Evolutionary conservation across 2,113 vertebrate genomes (phyloP), one percentile per base, ranked within the genome.

Genomic region (Petromus typicus): DNA sequence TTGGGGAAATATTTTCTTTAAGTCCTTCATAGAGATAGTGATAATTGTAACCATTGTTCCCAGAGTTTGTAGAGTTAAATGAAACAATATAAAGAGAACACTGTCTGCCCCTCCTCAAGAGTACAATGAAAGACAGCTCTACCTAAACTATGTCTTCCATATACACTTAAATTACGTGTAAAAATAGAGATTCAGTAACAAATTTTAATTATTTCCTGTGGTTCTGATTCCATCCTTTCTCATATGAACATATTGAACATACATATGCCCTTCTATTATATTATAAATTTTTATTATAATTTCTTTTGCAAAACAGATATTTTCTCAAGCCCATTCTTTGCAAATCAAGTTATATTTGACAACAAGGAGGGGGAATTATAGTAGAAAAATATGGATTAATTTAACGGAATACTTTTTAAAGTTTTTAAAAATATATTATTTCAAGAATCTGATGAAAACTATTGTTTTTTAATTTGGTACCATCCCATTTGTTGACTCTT

Each of bases 371-470:
- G 17, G n/a, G 32, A 0, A 80, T 92, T 87, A 84, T 32, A 48
- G 4, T 75, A 80, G 54, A 94, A 22, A 94, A 90, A 73, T 78
- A 34, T 45, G n/a, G 48, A 83, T 71, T 79, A 4, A n/a, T 90
- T 71, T 79, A 86, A 25, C 59, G 23, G 13, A 40, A 57, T 64
- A 71, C 64, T 57, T 90, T 85, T 64, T n/a, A 54, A 78, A 54
- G 12, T 87, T 64, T 79, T 22, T 90, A 91, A 14, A 86, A 91
- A 66, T 6, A 66, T n/a, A 63, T 75, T 75, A 40, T 75, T 45
- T 45, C 40, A 45, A 75, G 94, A 94, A 81, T 95, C 43, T 82
- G 32, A 79, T n/a, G 40, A 76, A 32, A 78, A 30, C 34, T 91
- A 37, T 69, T 3, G 82, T 34, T 76, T 2, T 40, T 75, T 27